Conservation (phyloP, 2,113 vertebrate species). For the Colistium nudipinnis region DNA sequence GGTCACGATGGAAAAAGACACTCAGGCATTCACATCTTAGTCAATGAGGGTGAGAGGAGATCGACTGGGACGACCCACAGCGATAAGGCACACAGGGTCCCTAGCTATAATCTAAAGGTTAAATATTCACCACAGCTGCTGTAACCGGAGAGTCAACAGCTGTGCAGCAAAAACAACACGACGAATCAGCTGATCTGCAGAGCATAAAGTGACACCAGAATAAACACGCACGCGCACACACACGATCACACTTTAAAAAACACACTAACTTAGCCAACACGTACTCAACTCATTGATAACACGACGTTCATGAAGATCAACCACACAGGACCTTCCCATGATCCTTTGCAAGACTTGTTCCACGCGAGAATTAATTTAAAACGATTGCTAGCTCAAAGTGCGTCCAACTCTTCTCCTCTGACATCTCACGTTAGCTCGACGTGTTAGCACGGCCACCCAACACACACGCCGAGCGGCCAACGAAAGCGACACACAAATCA, state of each 20-base stretch:
- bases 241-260: background rate
- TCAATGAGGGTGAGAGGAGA: background rate
- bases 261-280: background rate
- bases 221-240: background rate
- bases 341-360: background rate
- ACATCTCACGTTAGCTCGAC: slow-evolving; percentile 26
- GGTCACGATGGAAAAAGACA: no score
- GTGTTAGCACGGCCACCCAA: slow-evolving; percentile 4
- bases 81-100: slow-evolving; percentile 19
- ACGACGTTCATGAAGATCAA: no score
- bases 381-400: background rate
- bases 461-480: slow-evolving; percentile 9
- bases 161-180: background rate
- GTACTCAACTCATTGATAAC: no score
- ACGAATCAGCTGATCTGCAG: background rate
- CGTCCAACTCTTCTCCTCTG: slow-evolving; percentile 25
- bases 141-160: background rate
- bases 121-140: slow-evolving; percentile 42
- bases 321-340: no score
- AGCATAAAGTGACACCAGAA: background rate
- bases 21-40: no score
- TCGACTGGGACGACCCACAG: background rate
- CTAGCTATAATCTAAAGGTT: slow-evolving; percentile 14
- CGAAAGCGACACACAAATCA: no score
- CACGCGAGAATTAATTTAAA: background rate